Evolutionary conservation across 2,797 vertebrate genomes (phyloP).

Genomic region (Microchirus variegatus): DNA sequence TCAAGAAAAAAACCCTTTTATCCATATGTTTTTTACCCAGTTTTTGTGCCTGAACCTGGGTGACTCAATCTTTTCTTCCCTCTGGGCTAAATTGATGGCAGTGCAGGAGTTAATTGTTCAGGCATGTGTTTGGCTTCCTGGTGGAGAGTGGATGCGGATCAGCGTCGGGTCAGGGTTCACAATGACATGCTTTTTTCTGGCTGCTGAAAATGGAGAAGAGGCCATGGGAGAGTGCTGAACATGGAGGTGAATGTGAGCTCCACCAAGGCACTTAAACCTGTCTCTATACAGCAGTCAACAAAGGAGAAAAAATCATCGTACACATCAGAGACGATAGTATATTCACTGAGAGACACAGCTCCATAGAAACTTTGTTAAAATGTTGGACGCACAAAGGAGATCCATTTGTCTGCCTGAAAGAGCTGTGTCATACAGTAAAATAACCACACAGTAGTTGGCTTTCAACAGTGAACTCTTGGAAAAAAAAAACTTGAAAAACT

Average conservation of each 20-base stretch:
- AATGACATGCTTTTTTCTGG: conserved; percentile 75
- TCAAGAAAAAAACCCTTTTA: conserved; percentile 75
- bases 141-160: conserved; percentile 77
- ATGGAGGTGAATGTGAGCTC: conserved; percentile 73
- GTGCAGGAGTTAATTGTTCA: conserved; percentile 82
- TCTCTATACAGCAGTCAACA: conserved; percentile 69
- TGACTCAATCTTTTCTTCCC: conserved; percentile 79
- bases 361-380: conserved; percentile 51
- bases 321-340: conserved; percentile 53
- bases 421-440: conserved; percentile 49
- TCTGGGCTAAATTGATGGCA: conserved; percentile 79
- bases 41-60: conserved; percentile 73
- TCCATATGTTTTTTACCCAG: conserved; percentile 66
- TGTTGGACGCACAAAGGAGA: conserved; percentile 52
- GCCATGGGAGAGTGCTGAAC: conserved; percentile 76
- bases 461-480: conserved; percentile 49
- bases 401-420: conserved; percentile 62
- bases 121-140: conserved; percentile 81
- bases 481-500: conserved; percentile 56
- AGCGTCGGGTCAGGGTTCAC: conserved; percentile 74
- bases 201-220: conserved; percentile 73
- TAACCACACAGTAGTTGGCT: conserved; percentile 39
- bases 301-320: conserved; percentile 67
- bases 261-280: conserved; percentile 78
- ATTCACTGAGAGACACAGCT: conserved; percentile 50